Evolutionary conservation across 2,888 invertebrate species (phyloP).

Genomic region (Hemicrepidius hirtus): DNA sequence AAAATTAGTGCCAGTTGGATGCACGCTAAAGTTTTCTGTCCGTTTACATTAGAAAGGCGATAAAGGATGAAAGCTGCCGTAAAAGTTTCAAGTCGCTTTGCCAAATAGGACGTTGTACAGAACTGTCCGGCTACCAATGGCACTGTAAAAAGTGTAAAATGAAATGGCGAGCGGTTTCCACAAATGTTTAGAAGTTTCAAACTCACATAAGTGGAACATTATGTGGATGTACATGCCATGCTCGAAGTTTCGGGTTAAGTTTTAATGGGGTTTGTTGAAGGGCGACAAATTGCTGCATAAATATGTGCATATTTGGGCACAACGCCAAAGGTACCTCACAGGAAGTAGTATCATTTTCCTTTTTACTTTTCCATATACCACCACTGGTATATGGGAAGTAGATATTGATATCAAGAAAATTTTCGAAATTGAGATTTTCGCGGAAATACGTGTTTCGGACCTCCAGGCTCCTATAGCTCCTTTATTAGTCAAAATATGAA

Average conservation of each 20-base stretch:
- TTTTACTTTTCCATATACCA: too few relatives aligned
- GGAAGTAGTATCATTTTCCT: too few relatives aligned
- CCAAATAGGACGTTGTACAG: slow-evolving; percentile 49
- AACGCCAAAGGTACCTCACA: slow-evolving; percentile 20
- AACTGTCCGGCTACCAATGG: slow-evolving; percentile 37
- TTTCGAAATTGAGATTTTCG: too few relatives aligned
- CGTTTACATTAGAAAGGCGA: slow-evolving; percentile 49
- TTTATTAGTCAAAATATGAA: too few relatives aligned
- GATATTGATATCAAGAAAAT: too few relatives aligned
- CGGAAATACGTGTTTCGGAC: too few relatives aligned
- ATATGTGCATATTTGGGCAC: slow-evolving; percentile 36
- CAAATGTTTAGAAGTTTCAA: slow-evolving; percentile 42
- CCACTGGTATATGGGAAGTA: too few relatives aligned
- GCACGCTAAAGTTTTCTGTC: slow-evolving; percentile 44
- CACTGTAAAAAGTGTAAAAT: slow-evolving; percentile 41
- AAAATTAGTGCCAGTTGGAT: slow-evolving; percentile 44
- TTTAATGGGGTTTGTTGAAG: slow-evolving; percentile 37
- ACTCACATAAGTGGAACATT: slow-evolving; percentile 42
- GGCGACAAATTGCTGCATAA: slow-evolving; percentile 35
- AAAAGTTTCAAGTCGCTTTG: slow-evolving; percentile 51
- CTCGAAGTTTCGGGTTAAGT: slow-evolving; percentile 28
- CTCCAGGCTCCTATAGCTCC: too few relatives aligned
- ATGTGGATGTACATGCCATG: slow-evolving; percentile 42
- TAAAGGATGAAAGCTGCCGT: slow-evolving; percentile 52
- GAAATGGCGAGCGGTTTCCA: slow-evolving; percentile 40